These are phyloP conservation scores for Phalacrocorax carbo DNA, from an alignment of 2,113 vertebrate species.

Conservation along the genomic window DNA sequence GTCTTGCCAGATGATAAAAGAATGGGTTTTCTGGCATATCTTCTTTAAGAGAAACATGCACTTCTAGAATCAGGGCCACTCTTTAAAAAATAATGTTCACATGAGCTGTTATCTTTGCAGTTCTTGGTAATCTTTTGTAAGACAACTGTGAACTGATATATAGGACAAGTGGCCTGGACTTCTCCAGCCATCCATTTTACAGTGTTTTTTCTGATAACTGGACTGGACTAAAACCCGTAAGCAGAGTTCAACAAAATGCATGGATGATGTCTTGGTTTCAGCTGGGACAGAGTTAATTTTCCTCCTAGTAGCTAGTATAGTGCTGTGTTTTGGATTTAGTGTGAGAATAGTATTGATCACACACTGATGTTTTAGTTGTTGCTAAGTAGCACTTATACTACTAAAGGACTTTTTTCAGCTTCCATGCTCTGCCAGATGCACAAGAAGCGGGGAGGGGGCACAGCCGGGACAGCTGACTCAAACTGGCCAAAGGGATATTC, in stretches of 20 bases:
- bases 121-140: neutral
- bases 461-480: too few relatives aligned
- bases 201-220: neutral
- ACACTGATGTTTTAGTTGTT: too few relatives aligned
- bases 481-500: too few relatives aligned
- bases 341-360: too few relatives aligned
- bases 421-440: too few relatives aligned
- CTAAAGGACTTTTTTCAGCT: too few relatives aligned
- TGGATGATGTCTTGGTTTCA: too few relatives aligned
- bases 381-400: too few relatives aligned
- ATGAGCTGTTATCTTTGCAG: neutral
- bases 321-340: too few relatives aligned
- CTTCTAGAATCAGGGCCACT: neutral
- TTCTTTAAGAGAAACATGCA: neutral
- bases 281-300: too few relatives aligned
- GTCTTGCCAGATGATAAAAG: neutral
- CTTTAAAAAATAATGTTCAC: neutral
- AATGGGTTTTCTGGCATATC: neutral
- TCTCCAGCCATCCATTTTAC: neutral
- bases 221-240: neutral
- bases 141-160: neutral
- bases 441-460: too few relatives aligned
- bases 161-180: neutral
- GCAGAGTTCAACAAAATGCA: neutral
- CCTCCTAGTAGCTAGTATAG: too few relatives aligned